These are phyloP conservation scores for Chloroclystis v-ata DNA, from an alignment of 2,888 invertebrate genomes.

Conservation along the genomic window DNA sequence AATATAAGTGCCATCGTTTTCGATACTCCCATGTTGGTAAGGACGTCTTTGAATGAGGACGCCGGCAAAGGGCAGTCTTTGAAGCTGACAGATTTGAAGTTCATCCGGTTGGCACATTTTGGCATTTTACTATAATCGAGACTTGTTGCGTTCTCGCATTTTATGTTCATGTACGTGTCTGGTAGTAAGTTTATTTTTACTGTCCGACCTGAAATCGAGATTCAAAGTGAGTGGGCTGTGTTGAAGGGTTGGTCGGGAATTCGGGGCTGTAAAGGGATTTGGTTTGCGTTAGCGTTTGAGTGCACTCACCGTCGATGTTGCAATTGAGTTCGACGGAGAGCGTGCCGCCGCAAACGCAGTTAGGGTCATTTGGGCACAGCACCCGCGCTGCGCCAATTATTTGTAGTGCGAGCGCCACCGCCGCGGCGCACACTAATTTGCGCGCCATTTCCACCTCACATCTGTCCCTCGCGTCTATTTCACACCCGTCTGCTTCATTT, in stretches of 20 bases:
- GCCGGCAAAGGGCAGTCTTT: constrained; percentile 76
- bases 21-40: constrained; percentile 65
- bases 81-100: constrained; percentile 70
- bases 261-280: constrained; percentile 32
- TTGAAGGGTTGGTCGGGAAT: constrained; percentile 5
- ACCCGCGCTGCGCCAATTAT: constrained; percentile 59
- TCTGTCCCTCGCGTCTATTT: constrained; percentile 36
- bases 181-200: constrained; percentile 67
- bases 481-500: constrained; percentile 29
- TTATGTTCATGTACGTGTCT: constrained; percentile 63
- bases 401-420: constrained; percentile 55
- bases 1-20: constrained; percentile 76
- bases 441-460: constrained; percentile 47
- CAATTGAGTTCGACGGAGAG: constrained; percentile 70
- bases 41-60: constrained; percentile 68
- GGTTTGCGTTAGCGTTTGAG: constrained; percentile 37
- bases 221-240: constrained; percentile 16
- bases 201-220: constrained; percentile 57
- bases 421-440: constrained; percentile 52
- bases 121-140: constrained; percentile 69
- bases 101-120: constrained; percentile 61
- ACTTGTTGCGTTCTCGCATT: constrained; percentile 61
- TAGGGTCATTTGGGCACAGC: constrained; percentile 68
- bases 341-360: constrained; percentile 72
- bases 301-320: constrained; percentile 71